A percentile compares a stretch with the other conserved stretches of the same genome.
Evolutionary conservation across 1,140 invertebrate genomes (phyloP).

Genomic region (Pseudomyrmex sp.): DNA sequence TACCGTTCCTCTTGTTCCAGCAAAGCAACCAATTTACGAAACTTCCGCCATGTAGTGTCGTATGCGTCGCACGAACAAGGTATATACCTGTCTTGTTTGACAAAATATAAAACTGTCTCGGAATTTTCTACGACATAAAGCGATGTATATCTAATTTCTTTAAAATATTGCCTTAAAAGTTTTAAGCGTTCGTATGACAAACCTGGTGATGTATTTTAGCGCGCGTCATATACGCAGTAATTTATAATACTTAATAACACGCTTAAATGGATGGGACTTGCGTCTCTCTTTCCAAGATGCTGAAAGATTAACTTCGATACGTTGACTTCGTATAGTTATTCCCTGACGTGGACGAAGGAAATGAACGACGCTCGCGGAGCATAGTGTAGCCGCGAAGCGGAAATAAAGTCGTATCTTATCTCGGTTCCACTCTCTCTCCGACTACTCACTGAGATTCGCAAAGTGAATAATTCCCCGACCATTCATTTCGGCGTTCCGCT

Average conservation of each 20-base stretch:
- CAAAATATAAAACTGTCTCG: background rate
- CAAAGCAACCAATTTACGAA: slow-evolving; percentile 52
- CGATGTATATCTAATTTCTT: background rate
- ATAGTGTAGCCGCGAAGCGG: slow-evolving; percentile 44
- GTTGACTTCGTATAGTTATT: slow-evolving; percentile 36
- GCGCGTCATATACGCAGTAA: background rate
- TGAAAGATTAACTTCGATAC: slow-evolving; percentile 49
- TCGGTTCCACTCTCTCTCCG: slow-evolving; percentile 19
- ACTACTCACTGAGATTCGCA: slow-evolving; percentile 51
- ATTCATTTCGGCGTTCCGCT: slow-evolving; percentile 52
- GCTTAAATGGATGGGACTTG: background rate
- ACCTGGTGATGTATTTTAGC: background rate
- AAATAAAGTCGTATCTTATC: slow-evolving; percentile 60
- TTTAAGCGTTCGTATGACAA: background rate
- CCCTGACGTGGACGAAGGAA: slow-evolving; percentile 46
- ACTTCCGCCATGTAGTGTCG: slow-evolving; percentile 21
- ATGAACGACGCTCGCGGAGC: slow-evolving; percentile 49
- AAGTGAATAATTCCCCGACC: slow-evolving; percentile 56
- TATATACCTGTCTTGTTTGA: background rate
- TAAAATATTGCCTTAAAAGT: background rate
- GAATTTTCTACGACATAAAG: background rate
- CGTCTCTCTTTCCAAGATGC: slow-evolving; percentile 14
- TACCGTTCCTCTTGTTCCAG: slow-evolving; percentile 14
- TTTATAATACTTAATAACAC: too few relatives aligned
- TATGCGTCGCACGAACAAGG: slow-evolving; percentile 15